These are phyloP conservation scores for Crocuta crocuta DNA, from an alignment of 2,113 vertebrate genomes.

Conservation along the genomic window DNA sequence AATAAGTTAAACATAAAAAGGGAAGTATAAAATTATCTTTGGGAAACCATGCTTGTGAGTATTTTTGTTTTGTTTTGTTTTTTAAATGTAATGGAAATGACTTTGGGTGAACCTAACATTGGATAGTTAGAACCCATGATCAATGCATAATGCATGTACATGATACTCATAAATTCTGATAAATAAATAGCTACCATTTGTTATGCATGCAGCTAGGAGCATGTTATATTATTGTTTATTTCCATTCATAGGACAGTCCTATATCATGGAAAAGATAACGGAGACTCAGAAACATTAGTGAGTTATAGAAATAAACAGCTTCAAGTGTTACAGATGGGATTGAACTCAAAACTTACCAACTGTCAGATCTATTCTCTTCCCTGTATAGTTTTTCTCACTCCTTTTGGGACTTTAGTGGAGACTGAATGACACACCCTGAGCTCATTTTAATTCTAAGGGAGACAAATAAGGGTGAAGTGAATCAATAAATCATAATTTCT, in stretches of 20 bases:
- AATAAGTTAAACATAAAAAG: not conserved
- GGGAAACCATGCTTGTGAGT: not conserved
- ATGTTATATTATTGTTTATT: not conserved
- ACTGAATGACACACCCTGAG: not conserved
- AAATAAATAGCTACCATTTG: not conserved
- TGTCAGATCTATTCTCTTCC: not conserved
- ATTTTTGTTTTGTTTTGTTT: not conserved
- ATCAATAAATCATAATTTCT: slow-evolving; percentile 76
- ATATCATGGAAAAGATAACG: not conserved
- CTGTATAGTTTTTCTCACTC: not conserved
- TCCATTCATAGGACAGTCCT: not conserved
- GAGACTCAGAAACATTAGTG: not conserved
- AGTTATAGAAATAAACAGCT: slow-evolving; percentile 10
- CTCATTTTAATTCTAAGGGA: slow-evolving; percentile 64
- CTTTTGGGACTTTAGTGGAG: not conserved
- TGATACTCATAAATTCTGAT: not conserved
- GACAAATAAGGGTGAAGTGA: slow-evolving; percentile 46
- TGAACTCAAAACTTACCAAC: not conserved
- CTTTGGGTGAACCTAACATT: not conserved
- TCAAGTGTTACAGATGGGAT: not conserved
- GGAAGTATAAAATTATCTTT: not conserved
- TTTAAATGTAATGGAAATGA: not conserved
- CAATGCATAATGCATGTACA: not conserved
- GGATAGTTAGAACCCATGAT: not conserved
- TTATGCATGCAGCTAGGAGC: not conserved